Evolutionary conservation across 2,888 invertebrate species (phyloP).

Genomic region (Linnaemya vulpina): DNA sequence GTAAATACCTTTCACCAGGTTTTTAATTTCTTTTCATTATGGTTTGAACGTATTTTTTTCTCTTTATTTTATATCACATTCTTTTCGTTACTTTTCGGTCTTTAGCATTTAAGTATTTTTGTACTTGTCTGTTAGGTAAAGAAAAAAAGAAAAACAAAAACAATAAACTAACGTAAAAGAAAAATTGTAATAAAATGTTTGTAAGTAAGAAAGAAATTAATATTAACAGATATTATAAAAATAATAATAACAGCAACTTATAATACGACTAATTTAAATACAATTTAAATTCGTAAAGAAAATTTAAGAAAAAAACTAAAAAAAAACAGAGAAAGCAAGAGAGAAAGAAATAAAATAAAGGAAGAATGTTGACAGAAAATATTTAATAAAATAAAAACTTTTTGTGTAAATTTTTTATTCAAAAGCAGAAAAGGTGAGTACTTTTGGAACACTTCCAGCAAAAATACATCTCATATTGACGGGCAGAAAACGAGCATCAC

Average conservation of each 20-base stretch:
- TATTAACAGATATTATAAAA: slow-evolving; percentile 14
- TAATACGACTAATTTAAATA: slow-evolving; percentile 66
- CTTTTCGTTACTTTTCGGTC: slow-evolving; percentile 31
- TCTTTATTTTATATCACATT: background rate
- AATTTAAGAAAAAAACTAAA: slow-evolving; percentile 14
- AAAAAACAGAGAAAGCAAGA: slow-evolving; percentile 3
- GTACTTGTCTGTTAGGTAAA: slow-evolving; percentile 73
- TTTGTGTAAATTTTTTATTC: background rate
- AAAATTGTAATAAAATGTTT: background rate
- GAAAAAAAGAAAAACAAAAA: slow-evolving; percentile 31
- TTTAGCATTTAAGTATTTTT: slow-evolving; percentile 74
- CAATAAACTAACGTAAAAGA: too few species aligned
- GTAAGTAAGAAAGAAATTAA: slow-evolving; percentile 28
- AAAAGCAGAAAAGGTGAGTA: slow-evolving; percentile 5
- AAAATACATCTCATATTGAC: too few species aligned
- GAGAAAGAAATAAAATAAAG: slow-evolving; percentile 44
- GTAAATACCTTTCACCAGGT: slow-evolving; percentile 66
- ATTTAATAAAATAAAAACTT: slow-evolving; percentile 30
- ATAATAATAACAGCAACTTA: slow-evolving; percentile 47
- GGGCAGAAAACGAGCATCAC: too few species aligned
- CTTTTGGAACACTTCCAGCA: too few species aligned
- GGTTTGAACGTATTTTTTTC: slow-evolving; percentile 17
- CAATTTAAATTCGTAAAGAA: slow-evolving; percentile 67
- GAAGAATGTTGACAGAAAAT: slow-evolving; percentile 31
- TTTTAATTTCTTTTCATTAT: slow-evolving; percentile 47